Evolutionary conservation across 2,888 invertebrate genomes (phyloP).

Genomic region (Melieria crassipennis): DNA sequence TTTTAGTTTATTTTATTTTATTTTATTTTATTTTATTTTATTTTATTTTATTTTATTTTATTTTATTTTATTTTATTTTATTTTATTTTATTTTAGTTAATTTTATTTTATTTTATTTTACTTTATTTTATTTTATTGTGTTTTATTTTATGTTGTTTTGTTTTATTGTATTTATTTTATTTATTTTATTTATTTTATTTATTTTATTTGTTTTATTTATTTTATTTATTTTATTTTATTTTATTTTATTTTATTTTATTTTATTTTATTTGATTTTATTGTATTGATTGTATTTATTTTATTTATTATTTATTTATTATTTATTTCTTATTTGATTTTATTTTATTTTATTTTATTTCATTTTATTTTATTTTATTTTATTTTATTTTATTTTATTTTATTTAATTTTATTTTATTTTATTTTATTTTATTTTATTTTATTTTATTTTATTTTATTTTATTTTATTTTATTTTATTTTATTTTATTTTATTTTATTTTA

Average conservation of each 20-base stretch:
- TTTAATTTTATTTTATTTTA: background rate
- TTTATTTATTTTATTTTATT: background rate
- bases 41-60: background rate
- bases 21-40: background rate
- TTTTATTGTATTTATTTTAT: background rate
- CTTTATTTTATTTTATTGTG: background rate
- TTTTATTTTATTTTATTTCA: background rate
- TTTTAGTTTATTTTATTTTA: constrained; percentile 7
- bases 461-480: background rate
- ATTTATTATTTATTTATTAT: too few relatives aligned
- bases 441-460: background rate
- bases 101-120: background rate
- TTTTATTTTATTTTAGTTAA: background rate
- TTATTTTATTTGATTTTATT: background rate
- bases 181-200: background rate
- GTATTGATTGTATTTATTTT: background rate
- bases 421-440: constrained; percentile 1
- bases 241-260: background rate
- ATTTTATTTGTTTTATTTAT: background rate
- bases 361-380: constrained; percentile 6
- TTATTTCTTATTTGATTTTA: background rate
- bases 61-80: background rate
- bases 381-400: background rate
- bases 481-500: background rate
- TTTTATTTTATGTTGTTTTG: background rate